Percentiles rank a stretch among this genome's conserved stretches.
Conservation (phyloP, 92 coral and sea anemone genomes). For the Micromussa lordhowensis region DNA sequence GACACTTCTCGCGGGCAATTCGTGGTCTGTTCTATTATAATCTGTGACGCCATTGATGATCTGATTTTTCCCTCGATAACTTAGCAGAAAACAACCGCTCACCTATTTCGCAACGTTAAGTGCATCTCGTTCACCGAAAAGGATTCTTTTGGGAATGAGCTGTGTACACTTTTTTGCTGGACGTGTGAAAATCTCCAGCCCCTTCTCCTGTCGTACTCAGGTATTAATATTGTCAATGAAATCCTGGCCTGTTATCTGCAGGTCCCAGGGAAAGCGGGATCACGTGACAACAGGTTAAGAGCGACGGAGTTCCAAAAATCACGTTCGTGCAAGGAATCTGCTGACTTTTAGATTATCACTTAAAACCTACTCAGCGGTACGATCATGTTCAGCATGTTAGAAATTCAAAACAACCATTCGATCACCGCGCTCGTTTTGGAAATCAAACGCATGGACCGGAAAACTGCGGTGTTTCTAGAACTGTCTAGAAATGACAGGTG, state of each 20-base stretch:
- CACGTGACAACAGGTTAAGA: not conserved
- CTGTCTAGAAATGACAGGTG: no score
- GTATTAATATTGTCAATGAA: not conserved
- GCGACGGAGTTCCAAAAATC: not conserved
- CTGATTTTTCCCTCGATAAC: not conserved
- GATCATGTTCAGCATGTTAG: no score
- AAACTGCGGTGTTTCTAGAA: no score
- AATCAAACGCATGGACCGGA: no score
- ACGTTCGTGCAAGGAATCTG: no score
- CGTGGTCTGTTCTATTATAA: slow-evolving; percentile 2
- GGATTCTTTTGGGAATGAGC: not conserved
- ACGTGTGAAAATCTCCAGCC: not conserved
- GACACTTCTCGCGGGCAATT: slow-evolving; percentile 17
- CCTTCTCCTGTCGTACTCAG: not conserved
- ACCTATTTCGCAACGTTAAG: not conserved
- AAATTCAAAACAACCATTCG: no score
- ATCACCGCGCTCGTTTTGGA: no score
- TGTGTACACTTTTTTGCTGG: not conserved
- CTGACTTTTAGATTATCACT: no score
- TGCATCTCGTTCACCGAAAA: not conserved
- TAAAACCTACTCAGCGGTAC: no score
- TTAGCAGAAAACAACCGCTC: not conserved
- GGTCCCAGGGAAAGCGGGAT: not conserved
- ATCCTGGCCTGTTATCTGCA: not conserved
- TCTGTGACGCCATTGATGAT: slow-evolving; percentile 55